phyloP scores from a whole-genome alignment of 1,140 invertebrate genomes.

The Hermetia illucens region DNA sequence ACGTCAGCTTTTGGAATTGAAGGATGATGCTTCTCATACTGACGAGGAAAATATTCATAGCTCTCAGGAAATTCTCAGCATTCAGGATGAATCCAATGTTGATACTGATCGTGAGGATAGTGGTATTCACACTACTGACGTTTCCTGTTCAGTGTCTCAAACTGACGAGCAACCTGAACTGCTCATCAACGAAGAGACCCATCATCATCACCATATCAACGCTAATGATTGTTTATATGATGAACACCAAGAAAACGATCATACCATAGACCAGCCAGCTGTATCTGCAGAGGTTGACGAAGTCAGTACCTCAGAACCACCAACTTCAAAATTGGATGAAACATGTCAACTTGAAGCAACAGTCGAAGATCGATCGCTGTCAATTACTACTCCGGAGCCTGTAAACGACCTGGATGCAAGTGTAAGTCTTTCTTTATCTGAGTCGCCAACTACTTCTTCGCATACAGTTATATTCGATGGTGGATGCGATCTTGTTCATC shows the following conservation, averaged over 20 bases:
- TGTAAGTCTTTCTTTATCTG: not conserved
- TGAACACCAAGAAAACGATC: conserved; percentile 35
- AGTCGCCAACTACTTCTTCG: not conserved
- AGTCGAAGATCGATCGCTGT: not conserved
- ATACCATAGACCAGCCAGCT: no score
- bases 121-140: conserved; percentile 65
- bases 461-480: not conserved
- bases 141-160: conserved; percentile 59
- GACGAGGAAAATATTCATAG: conserved; percentile 27
- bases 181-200: conserved; percentile 19
- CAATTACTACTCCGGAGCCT: not conserved
- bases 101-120: conserved; percentile 66
- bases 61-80: conserved; percentile 34
- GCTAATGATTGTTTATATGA: not conserved
- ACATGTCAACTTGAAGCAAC: no score
- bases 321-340: not conserved
- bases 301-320: not conserved
- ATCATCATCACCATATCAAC: conserved; percentile 11
- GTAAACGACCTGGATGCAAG: not conserved
- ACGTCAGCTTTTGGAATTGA: conserved; percentile 10
- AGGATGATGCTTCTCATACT: not conserved
- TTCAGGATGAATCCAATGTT: conserved; percentile 31
- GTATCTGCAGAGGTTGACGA: no score
- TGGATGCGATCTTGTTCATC: no score
- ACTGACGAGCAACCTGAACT: conserved; percentile 45